phyloP scores from a whole-genome alignment of 2,888 invertebrate species.

The Eupithecia centaureata region DNA sequence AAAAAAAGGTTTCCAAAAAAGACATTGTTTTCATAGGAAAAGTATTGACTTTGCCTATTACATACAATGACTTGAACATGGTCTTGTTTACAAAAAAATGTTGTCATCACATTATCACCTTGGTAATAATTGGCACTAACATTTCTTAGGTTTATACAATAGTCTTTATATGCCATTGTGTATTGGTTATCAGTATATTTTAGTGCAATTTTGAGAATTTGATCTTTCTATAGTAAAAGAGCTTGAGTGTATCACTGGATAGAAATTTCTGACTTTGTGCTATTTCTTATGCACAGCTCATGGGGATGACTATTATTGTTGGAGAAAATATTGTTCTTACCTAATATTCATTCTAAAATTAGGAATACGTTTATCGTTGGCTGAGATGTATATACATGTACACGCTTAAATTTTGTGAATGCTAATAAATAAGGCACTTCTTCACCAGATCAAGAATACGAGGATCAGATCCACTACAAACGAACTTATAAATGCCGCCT shows the following conservation, averaged over 20 bases:
- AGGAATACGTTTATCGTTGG: neutral
- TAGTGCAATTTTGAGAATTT: neutral
- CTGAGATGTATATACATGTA: neutral
- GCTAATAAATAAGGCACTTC: neutral
- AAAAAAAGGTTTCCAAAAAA: neutral
- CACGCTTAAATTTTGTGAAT: neutral
- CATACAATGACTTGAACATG: conserved; percentile 1
- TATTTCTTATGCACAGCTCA: neutral
- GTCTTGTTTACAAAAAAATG: conserved; percentile 10
- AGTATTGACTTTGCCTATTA: neutral
- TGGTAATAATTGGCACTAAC: conserved; percentile 12
- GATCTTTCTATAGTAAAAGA: neutral
- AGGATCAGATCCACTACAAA: neutral
- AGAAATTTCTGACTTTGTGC: neutral
- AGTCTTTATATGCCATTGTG: neutral
- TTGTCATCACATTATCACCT: conserved; percentile 11
- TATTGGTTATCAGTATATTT: conserved; percentile 4
- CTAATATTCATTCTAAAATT: neutral
- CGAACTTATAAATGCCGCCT: neutral
- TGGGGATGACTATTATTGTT: neutral
- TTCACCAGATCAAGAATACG: neutral
- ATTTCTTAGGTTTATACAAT: conserved; percentile 8
- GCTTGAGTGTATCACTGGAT: neutral
- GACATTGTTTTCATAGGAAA: neutral
- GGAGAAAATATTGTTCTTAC: neutral